Base-by-base conservation (phyloP, 2,888 invertebrate genomes). In the Sylvicola fuscatus region DNA sequence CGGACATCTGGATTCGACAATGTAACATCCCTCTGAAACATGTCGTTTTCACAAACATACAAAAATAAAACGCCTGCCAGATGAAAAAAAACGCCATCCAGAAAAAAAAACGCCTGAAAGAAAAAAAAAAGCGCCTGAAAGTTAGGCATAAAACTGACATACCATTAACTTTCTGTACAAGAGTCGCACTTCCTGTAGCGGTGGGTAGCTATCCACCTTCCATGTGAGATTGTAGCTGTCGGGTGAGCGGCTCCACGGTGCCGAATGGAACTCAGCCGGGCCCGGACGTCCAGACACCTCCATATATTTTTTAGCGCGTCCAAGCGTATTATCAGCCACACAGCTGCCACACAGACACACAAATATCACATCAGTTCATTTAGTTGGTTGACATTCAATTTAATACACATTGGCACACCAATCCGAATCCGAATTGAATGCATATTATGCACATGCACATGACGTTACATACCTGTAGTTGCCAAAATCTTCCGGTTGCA, bases 151-250 rank as follows among this genome's bases (percentile, higher is more conserved):
- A 21, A n/a, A 21, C 8, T 21, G 21, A 21, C 21, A 12, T 45
- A 75, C 76, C 59, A 73, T 66, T 1, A 75, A 61, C 49, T 73
- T 72, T 43, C 77, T 58, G 48, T 76, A 78, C 8, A 75, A 65
- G 35, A 78, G 63, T 33, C 76, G 52, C 42, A 77, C 69, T 55
- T 77, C 75, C 44, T 73, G 70, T 14, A 78, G 58, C 34, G 74
- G 74, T 27, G 76, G 73, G 55, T 75, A 77, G 52, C 73, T 74
- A 58, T 77, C 76, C 35, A 77, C 72, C 39, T 68, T 64, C 68
- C 77, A 77, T 42, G 70, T 64, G 34, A 78, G 63, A 48, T 71
- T 68, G 61, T 75, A 78, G 34, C 65, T 61, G 46, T 66, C 62
- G 38, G 67, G 58, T 14, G 67, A 55, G 28, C 67, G 59, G 35